Evolutionary conservation across 2,113 vertebrate species (phyloP), one percentile per base, ranked within the genome.

Genomic region (Apodemus speciosus): DNA sequence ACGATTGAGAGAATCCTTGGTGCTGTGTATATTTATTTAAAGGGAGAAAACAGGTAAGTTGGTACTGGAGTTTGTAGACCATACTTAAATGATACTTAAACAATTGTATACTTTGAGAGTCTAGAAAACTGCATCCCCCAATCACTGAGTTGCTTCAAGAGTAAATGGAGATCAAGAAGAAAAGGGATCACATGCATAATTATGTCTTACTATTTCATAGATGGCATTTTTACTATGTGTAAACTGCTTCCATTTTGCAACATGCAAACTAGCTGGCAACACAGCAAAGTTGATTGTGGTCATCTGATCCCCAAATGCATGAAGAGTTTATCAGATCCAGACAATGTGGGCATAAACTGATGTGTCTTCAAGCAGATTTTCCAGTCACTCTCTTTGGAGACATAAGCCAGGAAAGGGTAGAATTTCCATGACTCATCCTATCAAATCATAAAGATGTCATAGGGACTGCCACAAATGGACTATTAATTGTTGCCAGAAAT

Each of bases 211-310:
- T 95, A 62, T 87, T 89, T 88, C 84, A 83, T 77, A 77, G 94
- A 91, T 85, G 92, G 85, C 80, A 94, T 90, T 81, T 97, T 89
- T 90, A 97, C 94, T 93, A 96, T 94, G 86, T 90, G 84, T 92
- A 97, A 97, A 97, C 96, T 88, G 93, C 92, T 97, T 94, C 95
- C 75, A 96, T 69, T 97, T 96, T 94, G 91, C 51, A 95, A 85
- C 68, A 94, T 75, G 89, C 76, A 96, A 97, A 97, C 75, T 94
- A 98, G 96, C 87, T 96, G 95, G 89, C 92, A 95, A 85, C 71
- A 88, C 46, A 95, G 91, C 71, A 96, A 96, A 97, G 85, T 93
- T 94, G 75, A 96, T 0, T 96, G 84, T 46, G 69, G 95, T 68
- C 75, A 95, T 75, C 66, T 92, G 77, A 95, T 93, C 92, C 79